Evolutionary conservation across 1,140 invertebrate genomes (phyloP).

Genomic region (Solenopsis fugax): DNA sequence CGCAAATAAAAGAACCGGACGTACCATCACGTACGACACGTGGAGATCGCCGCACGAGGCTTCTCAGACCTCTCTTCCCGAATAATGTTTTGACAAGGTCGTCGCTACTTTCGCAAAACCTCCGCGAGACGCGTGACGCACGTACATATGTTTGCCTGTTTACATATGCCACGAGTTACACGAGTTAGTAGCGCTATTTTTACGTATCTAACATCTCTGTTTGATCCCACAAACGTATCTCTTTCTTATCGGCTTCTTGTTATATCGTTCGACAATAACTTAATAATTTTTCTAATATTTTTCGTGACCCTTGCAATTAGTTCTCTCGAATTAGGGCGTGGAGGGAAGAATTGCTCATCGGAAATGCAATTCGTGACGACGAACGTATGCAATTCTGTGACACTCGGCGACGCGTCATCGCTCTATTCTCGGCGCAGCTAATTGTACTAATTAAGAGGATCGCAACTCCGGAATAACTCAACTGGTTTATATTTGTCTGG

Average conservation of each 20-base stretch:
- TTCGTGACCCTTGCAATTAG: neutral
- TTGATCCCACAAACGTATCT: no score
- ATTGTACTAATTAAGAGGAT: conserved; percentile 85
- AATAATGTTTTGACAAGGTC: neutral
- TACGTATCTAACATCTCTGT: neutral
- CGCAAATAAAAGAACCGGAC: neutral
- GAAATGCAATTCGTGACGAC: neutral
- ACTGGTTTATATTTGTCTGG: conserved; percentile 81
- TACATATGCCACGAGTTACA: neutral
- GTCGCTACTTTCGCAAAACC: conserved; percentile 25
- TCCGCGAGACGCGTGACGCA: neutral
- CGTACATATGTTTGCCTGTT: neutral
- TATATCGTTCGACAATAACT: neutral
- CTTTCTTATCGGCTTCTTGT: neutral
- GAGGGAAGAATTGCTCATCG: neutral
- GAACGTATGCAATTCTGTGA: conserved; percentile 34
- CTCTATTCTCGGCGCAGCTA: conserved; percentile 82
- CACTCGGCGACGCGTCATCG: conserved; percentile 65
- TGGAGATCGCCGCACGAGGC: neutral
- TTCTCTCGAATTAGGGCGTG: neutral
- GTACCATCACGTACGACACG: conserved; percentile 46
- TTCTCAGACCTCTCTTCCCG: conserved; percentile 15
- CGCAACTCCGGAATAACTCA: conserved; percentile 82
- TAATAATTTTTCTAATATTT: neutral
- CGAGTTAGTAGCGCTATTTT: neutral